Evolutionary conservation across 2,113 vertebrate species (phyloP).

Genomic region (Calyptomena viridis): DNA sequence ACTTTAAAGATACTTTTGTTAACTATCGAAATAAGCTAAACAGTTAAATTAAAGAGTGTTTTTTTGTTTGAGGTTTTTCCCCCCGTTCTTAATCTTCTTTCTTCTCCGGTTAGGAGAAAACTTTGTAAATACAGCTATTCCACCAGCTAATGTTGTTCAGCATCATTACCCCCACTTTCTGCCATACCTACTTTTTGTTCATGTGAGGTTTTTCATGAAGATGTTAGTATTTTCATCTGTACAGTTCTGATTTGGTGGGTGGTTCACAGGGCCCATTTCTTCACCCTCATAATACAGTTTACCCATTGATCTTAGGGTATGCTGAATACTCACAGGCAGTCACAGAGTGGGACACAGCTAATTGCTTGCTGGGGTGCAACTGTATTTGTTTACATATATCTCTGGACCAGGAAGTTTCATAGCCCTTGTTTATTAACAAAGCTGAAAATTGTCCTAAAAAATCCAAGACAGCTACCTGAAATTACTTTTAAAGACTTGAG

Average conservation of each 20-base stretch:
- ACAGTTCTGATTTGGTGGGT: neutral
- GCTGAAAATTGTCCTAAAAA: neutral
- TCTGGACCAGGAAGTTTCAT: neutral
- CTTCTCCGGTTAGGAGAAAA: neutral
- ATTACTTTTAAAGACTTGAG: neutral
- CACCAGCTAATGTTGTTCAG: neutral
- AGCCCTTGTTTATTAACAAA: neutral
- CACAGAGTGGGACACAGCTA: neutral
- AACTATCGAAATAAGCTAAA: neutral
- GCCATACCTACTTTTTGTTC: neutral
- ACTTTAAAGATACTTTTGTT: neutral
- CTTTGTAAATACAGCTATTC: neutral
- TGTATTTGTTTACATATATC: neutral
- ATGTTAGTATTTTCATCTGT: neutral
- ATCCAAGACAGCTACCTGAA: neutral
- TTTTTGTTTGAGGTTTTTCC: neutral
- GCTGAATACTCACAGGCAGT: neutral
- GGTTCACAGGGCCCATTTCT: neutral
- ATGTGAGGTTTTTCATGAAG: neutral
- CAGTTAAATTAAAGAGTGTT: neutral
- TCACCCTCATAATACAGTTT: neutral
- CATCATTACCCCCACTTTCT: neutral
- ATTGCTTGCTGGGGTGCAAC: neutral
- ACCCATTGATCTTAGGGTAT: neutral
- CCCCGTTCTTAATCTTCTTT: neutral